These are phyloP conservation scores for Callyntrura sp. DNA, from an alignment of 2,888 invertebrate species.

Conservation along the genomic window DNA sequence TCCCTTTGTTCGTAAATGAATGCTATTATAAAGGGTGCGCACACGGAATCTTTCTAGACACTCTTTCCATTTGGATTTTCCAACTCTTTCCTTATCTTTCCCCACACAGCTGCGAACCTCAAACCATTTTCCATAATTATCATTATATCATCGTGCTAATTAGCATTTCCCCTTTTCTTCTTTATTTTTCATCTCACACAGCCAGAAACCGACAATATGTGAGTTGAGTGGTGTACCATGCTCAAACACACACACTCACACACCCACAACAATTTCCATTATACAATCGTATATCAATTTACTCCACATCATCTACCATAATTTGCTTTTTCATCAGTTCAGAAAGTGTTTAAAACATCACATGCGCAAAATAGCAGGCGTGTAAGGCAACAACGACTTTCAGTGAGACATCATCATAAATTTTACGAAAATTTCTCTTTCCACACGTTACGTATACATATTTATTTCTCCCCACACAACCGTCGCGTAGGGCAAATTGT, in stretches of 20 bases:
- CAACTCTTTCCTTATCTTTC: slow-evolving; percentile 53
- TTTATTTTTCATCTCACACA: slow-evolving; percentile 15
- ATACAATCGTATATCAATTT: slow-evolving; percentile 47
- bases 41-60: neutral
- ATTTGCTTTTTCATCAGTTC: slow-evolving; percentile 9
- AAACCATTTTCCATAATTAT: slow-evolving; percentile 68
- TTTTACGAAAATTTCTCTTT: slow-evolving; percentile 11
- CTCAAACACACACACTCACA: neutral
- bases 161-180: slow-evolving; percentile 64
- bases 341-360: slow-evolving; percentile 8
- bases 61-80: slow-evolving; percentile 1
- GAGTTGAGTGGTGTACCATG: neutral
- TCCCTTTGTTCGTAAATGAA: neutral
- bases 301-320: slow-evolving; percentile 11
- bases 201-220: neutral
- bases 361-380: neutral
- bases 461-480: neutral
- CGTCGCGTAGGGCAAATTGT: neutral
- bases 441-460: neutral
- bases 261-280: neutral
- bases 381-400: neutral
- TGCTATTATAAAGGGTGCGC: neutral
- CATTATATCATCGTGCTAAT: slow-evolving; percentile 71
- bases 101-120: slow-evolving; percentile 50
- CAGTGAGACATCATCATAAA: slow-evolving; percentile 27